These are phyloP conservation scores for Perodicticus potto DNA, from an alignment of 2,797 vertebrate species.

Conservation along the genomic window DNA sequence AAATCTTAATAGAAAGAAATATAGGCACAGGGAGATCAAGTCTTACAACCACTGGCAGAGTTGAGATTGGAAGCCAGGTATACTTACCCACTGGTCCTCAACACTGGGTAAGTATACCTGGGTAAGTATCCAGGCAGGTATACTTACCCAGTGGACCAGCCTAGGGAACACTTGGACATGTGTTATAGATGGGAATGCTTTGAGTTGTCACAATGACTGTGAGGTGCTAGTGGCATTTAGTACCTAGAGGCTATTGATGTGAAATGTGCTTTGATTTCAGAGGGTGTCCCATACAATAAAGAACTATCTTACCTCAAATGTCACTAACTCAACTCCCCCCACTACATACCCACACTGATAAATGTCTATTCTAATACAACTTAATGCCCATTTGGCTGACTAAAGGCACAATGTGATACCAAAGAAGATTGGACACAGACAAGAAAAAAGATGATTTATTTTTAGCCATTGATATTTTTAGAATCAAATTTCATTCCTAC, in stretches of 20 bases:
- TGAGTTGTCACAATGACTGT: neutral
- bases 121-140: neutral
- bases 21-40: neutral
- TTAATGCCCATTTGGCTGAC: neutral
- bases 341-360: neutral
- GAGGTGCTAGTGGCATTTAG: neutral
- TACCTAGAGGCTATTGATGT: neutral
- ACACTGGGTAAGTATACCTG: too few relatives aligned
- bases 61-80: neutral
- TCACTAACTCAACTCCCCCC: neutral
- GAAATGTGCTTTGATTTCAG: neutral
- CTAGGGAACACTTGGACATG: neutral
- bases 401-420: neutral
- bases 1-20: conserved; percentile 41
- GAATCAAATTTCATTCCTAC: conserved; percentile 32
- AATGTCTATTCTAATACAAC: neutral
- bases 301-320: neutral
- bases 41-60: neutral
- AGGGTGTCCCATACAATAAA: neutral
- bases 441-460: conserved; percentile 17
- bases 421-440: conserved; percentile 17
- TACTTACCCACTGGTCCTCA: neutral
- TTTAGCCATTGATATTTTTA: neutral
- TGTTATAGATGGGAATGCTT: neutral
- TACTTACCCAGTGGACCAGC: neutral